Evolutionary conservation across 2,113 vertebrate species (phyloP).

Genomic region (Menidia beryllina): DNA sequence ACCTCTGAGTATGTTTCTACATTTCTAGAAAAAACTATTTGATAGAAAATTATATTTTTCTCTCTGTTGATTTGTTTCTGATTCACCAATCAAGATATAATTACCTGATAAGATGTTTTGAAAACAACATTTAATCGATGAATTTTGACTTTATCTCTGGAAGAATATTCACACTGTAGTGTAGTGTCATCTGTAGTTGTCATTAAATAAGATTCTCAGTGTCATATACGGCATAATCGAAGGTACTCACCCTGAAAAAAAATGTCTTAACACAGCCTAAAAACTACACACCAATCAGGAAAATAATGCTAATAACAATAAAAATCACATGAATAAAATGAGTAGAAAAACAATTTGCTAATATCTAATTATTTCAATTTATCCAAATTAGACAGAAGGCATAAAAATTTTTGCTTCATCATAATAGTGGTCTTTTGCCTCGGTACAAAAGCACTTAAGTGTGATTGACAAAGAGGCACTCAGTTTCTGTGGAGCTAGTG

Average conservation of each 20-base stretch:
- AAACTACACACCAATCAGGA: background rate
- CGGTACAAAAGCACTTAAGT: constrained; percentile 53
- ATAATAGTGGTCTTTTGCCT: constrained; percentile 43
- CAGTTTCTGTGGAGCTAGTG: constrained; percentile 58
- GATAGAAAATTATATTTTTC: too few species aligned
- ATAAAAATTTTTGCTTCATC: constrained; percentile 20
- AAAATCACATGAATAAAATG: background rate
- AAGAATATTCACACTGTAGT: too few species aligned
- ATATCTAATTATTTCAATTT: constrained; percentile 41
- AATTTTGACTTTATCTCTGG: too few species aligned
- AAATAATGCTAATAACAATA: background rate
- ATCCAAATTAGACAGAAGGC: constrained; percentile 29
- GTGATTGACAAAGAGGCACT: constrained; percentile 69
- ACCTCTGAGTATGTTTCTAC: too few species aligned
- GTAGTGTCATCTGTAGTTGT: too few species aligned
- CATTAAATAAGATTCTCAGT: background rate
- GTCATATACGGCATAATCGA: background rate
- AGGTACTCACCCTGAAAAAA: background rate
- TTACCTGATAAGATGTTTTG: background rate
- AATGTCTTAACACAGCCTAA: background rate
- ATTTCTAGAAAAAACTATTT: too few species aligned
- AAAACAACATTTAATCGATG: too few species aligned
- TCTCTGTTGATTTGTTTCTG: background rate
- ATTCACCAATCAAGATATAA: background rate
- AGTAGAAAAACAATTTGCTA: constrained; percentile 13